Evolutionary conservation across 1,140 invertebrate species (phyloP), one percentile per base, ranked within the genome.

Genomic region (Agrypnia vestita): DNA sequence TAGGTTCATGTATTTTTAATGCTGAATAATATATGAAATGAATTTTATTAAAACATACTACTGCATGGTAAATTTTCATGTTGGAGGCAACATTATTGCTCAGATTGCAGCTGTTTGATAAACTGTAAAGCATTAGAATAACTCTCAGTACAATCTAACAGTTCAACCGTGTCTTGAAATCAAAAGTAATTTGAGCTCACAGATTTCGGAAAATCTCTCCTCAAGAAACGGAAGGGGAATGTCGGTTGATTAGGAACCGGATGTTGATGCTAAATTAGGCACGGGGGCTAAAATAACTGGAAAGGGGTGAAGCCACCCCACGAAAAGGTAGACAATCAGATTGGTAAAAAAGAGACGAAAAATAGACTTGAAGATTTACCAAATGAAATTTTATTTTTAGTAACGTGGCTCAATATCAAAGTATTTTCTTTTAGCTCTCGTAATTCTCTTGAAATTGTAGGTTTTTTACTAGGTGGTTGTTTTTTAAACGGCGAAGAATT

Each of bases 251-350:
- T 83, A 83, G 82, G 76, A 81, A 53, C 76, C 76, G 82, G 79
- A 83, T 83, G 82, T 83, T 75, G 79, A 83, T 81, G 76, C 79
- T 83, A 83, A 83, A 81, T 83, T 83, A 80, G 79, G 76, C 76
- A 67, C 49, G 43, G 64, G 69, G 80, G n/a, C 17, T 53, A 17
- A 25, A 55, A 59, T 59, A 49, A 11, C 13, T 21, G 61, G 47
- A 43, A 76, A 43, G 15, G 49, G 53, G 46, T 67, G 43, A 47
- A 77, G 44, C 61, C 51, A 13, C 35, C 51, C 49, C 53, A 10
- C 8, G 13, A 74, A 74, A 55, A 55, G 53, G 71, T 74, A 74
- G 15, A 44, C 72, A 74, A 74, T 56, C 72, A 15, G 51, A 74
- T 56, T 59, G 72, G 55, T 46, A 59, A 56, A 56, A 74, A 74